Percentiles rank a stretch among this genome's conserved stretches.
phyloP scores from a whole-genome alignment of 2,888 invertebrate genomes.

The Tubulanus polymorphus region DNA sequence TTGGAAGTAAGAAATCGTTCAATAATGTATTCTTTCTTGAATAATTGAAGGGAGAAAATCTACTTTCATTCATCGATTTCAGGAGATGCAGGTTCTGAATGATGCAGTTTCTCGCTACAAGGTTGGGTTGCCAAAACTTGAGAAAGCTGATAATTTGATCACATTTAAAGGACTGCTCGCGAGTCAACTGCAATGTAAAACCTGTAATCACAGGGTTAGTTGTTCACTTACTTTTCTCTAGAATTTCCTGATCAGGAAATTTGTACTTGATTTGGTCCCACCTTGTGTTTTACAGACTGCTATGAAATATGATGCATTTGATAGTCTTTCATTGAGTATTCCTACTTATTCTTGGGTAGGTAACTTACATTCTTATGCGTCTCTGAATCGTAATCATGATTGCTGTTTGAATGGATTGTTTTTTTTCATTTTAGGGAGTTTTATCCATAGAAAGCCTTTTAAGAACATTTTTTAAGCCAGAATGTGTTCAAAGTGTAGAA shows the following conservation, averaged over 20 bases:
- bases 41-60: no score
- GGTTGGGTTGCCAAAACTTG: slow-evolving; percentile 35
- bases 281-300: slow-evolving; percentile 64
- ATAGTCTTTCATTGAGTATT: slow-evolving; percentile 74
- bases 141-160: slow-evolving; percentile 48
- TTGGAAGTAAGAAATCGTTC: slow-evolving; percentile 32
- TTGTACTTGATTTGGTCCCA: not conserved
- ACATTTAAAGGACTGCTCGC: slow-evolving; percentile 74
- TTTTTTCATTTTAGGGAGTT: slow-evolving; percentile 48
- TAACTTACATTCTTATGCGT: not conserved
- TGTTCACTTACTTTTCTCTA: not conserved
- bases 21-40: no score
- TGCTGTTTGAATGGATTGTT: not conserved
- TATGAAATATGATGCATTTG: slow-evolving; percentile 87
- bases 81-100: no score
- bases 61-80: no score
- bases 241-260: not conserved
- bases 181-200: slow-evolving; percentile 71
- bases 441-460: slow-evolving; percentile 65
- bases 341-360: slow-evolving; percentile 24
- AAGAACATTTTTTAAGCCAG: slow-evolving; percentile 78
- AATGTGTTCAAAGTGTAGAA: slow-evolving; percentile 76
- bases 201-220: slow-evolving; percentile 66
- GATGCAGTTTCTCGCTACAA: slow-evolving; percentile 28
- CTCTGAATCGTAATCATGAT: not conserved